phyloP scores from a whole-genome alignment of 2,888 invertebrate species.

The Tinea trinotella region DNA sequence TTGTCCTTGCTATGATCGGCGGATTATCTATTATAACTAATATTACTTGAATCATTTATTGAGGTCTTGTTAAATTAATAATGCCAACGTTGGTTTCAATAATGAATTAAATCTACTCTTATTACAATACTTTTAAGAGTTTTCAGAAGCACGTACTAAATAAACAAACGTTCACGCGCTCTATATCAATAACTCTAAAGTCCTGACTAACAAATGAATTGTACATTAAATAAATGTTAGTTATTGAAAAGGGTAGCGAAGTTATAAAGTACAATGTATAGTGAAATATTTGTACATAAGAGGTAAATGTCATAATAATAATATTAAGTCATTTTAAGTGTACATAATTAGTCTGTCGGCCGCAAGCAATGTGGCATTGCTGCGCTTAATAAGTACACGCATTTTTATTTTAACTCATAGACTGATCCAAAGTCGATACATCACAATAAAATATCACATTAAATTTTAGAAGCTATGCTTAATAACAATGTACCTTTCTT shows the following conservation, averaged over 20 bases:
- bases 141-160: too few relatives aligned
- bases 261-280: slow-evolving; percentile 68
- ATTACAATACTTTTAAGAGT: too few relatives aligned
- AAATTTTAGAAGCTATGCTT: slow-evolving; percentile 10
- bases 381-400: slow-evolving; percentile 6
- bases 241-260: slow-evolving; percentile 58
- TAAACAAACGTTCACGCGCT: too few relatives aligned
- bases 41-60: too few relatives aligned
- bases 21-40: too few relatives aligned
- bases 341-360: slow-evolving; percentile 30
- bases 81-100: too few relatives aligned
- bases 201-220: slow-evolving; percentile 50
- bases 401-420: slow-evolving; percentile 29
- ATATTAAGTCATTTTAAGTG: slow-evolving; percentile 67
- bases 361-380: neutral
- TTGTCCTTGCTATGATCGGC: too few relatives aligned
- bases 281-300: slow-evolving; percentile 59
- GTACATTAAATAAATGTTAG: slow-evolving; percentile 45
- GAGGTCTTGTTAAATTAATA: too few relatives aligned
- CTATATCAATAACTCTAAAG: too few relatives aligned
- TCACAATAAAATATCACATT: slow-evolving; percentile 45
- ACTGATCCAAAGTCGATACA: slow-evolving; percentile 39
- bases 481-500: neutral
- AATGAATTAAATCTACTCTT: too few relatives aligned
- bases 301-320: slow-evolving; percentile 69